Percentiles rank a stretch among this genome's conserved stretches.
These are phyloP conservation scores for Scolopax bukidnonensis DNA, from an alignment of 2,797 vertebrate species.

Conservation along the genomic window DNA sequence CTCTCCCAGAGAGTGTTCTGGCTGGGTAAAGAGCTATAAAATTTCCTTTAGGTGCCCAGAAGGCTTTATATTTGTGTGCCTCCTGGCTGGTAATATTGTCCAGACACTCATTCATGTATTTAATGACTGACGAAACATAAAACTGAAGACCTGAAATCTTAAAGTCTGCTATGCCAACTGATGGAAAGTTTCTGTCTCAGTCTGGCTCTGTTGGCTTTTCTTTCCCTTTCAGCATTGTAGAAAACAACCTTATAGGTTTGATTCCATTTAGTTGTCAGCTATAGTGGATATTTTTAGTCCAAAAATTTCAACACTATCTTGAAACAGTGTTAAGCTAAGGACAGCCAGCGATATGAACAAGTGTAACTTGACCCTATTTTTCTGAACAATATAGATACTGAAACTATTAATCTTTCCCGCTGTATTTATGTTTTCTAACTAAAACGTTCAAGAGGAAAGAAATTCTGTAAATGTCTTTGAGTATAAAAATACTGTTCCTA, in stretches of 20 bases:
- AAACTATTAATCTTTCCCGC: neutral
- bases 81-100: neutral
- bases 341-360: neutral
- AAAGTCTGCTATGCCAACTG: neutral
- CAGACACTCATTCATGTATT: neutral
- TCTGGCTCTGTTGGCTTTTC: neutral
- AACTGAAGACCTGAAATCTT: neutral
- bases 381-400: neutral
- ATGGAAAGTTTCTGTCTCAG: neutral
- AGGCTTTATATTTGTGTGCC: neutral
- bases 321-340: slow-evolving; percentile 22
- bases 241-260: neutral
- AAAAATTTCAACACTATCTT: slow-evolving; percentile 27
- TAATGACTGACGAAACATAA: neutral
- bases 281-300: slow-evolving; percentile 36
- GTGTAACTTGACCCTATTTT: neutral
- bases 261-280: neutral
- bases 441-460: neutral
- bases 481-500: neutral
- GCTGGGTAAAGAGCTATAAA: neutral
- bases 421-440: neutral
- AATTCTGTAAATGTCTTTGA: neutral
- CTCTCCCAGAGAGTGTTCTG: neutral
- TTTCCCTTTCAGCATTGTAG: neutral
- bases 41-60: neutral